Evolutionary conservation across 1,140 invertebrate species (phyloP), one percentile per base, ranked within the genome.

Genomic region (Bombyx mandarina): DNA sequence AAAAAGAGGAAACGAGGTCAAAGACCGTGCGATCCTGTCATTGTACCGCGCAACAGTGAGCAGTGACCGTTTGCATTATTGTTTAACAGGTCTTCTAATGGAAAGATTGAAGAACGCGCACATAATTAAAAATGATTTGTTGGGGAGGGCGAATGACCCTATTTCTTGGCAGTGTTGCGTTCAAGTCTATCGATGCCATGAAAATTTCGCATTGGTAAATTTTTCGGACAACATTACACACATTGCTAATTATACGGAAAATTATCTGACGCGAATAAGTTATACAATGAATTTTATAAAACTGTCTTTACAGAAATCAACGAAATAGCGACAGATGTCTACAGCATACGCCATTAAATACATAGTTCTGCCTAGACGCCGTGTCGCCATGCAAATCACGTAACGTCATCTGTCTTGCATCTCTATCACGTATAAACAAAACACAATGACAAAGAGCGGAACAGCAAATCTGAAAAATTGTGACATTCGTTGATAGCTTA

Each of bases 121-220:
- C 72, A 85, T 67, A 85, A 82, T 82, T 82, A 82, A 85, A 85
- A 85, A 85, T 85, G 81, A 85, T 80, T 85, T 81, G 78, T 77
- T 69, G 69, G 66, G 58, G 77, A 78, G 73, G 79, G 82, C 73
- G 72, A 85, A 80, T 85, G 82, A 85, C 81, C 81, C 74, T 84
- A 82, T 77, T 78, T 67, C 66, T 71, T 62, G 5, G 43, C 79
- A 84, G 81, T 71, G 81, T 51, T 71, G 79, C 52, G 60, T 46
- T 12, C 4, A 6, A 10, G 6, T 49, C 43, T 67, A 55, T 76
- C 76, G 73, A 77, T 67, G 61, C 26, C 26, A 5, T 5, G 26
- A 35, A 35, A 35, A 35, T 35, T 35, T 35, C 26, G 26, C 26
- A 35, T 3, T 5, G 2, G 26, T 35, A 3, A 35, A 35, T 35